These are phyloP conservation scores for Sebastes diploproa DNA, from an alignment of 2,797 vertebrate species.

Conservation along the genomic window DNA sequence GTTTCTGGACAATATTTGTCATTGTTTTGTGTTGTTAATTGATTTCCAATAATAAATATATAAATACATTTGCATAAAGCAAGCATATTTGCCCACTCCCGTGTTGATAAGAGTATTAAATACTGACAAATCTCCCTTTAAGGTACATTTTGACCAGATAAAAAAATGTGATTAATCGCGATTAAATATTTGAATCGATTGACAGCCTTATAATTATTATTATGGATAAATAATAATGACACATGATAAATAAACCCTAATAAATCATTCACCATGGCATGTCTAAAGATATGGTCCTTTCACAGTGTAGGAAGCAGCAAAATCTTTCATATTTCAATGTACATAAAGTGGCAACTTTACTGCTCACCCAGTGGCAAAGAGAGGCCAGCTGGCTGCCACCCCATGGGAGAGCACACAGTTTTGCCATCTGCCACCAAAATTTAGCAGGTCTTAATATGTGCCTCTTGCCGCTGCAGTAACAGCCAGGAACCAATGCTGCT, in stretches of 20 bases:
- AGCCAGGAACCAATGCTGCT: conserved; percentile 52
- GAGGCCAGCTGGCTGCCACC: conserved; percentile 69
- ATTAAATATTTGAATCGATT: no score
- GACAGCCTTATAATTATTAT: no score
- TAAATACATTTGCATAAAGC: no score
- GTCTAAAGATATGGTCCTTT: not conserved
- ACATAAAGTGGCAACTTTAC: conserved; percentile 57
- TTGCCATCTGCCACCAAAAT: conserved; percentile 76
- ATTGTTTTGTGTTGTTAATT: no score
- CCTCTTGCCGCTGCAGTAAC: conserved; percentile 61
- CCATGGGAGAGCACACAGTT: conserved; percentile 69
- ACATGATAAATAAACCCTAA: not conserved
- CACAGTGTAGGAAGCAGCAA: not conserved
- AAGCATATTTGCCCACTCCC: no score
- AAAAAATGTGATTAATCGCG: no score
- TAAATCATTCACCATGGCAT: not conserved
- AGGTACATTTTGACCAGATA: no score
- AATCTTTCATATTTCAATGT: conserved; percentile 34
- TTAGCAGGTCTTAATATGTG: conserved; percentile 65
- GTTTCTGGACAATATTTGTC: no score
- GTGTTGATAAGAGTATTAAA: no score
- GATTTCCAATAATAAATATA: no score
- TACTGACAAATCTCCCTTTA: no score
- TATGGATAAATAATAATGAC: not conserved
- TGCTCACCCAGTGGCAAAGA: conserved; percentile 49